Evolutionary conservation across 2,888 invertebrate genomes (phyloP).

Genomic region (Netelia inedita): DNA sequence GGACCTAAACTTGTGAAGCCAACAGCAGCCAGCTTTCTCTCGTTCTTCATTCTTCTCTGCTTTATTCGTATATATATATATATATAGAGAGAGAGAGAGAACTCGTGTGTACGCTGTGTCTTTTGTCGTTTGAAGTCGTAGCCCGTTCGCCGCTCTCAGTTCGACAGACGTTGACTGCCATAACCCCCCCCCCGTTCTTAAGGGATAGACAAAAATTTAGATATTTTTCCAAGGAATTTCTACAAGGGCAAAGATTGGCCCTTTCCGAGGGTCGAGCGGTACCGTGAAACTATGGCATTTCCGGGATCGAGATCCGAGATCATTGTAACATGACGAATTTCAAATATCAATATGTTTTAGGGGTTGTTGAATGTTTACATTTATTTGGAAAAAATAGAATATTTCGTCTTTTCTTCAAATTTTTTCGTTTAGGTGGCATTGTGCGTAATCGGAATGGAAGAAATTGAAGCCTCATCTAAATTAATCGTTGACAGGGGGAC

Average conservation of each 20-base stretch:
- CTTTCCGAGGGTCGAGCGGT: constrained; percentile 10
- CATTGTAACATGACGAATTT: constrained; percentile 30
- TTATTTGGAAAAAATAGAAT: constrained; percentile 16
- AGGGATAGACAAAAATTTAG: constrained; percentile 68
- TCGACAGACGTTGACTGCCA: constrained; percentile 47
- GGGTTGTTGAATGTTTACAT: not conserved
- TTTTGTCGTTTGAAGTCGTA: constrained; percentile 81
- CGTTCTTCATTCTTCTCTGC: constrained; percentile 11
- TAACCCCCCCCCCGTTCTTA: constrained; percentile 30
- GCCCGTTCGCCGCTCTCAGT: constrained; percentile 64
- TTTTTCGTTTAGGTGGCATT: constrained; percentile 48
- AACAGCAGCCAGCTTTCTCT: constrained; percentile 69
- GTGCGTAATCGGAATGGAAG: constrained; percentile 29
- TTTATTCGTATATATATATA: not conserved
- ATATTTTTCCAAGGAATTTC: constrained; percentile 64
- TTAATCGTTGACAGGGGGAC: constrained; percentile 83
- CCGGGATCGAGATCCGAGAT: not conserved
- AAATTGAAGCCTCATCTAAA: constrained; percentile 82
- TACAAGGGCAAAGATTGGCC: constrained; percentile 33
- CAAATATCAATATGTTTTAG: constrained; percentile 29
- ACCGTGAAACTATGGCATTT: constrained; percentile 11
- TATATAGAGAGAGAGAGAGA: not conserved
- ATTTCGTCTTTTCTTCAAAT: constrained; percentile 1
- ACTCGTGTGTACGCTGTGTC: constrained; percentile 76
- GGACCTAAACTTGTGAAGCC: constrained; percentile 46